Evolutionary conservation across 2,113 vertebrate genomes (phyloP).

Genomic region (Alces alces): DNA sequence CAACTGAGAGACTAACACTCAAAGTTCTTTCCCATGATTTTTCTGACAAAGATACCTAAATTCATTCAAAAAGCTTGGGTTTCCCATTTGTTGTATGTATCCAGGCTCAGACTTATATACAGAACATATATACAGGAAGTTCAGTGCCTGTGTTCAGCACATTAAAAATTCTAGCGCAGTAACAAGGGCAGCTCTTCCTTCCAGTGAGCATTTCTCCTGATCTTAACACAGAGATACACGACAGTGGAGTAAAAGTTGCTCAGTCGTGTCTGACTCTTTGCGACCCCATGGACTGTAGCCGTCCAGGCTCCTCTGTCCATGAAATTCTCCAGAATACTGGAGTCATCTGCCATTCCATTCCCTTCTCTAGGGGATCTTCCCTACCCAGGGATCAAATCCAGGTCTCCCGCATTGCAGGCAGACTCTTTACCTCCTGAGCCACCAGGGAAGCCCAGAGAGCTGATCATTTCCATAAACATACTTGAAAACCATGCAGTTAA

Average conservation of each 20-base stretch:
- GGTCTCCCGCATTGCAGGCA: background rate
- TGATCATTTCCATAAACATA: background rate
- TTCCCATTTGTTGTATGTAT: background rate
- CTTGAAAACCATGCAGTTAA: background rate
- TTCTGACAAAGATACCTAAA: background rate
- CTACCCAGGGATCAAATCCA: background rate
- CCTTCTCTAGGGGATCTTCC: background rate
- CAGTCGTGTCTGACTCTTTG: background rate
- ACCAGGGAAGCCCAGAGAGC: background rate
- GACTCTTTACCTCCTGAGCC: background rate
- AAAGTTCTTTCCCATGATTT: background rate
- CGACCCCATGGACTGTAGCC: background rate
- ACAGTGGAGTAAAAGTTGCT: background rate
- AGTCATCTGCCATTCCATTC: background rate
- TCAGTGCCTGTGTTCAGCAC: background rate
- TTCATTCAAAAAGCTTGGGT: background rate
- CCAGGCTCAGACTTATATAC: background rate
- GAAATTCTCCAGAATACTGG: background rate
- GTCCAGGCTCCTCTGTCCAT: background rate
- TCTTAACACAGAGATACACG: background rate
- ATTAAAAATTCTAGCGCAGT: background rate
- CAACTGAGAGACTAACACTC: background rate
- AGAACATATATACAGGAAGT: background rate
- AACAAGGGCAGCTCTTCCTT: background rate
- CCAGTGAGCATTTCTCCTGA: background rate